Evolutionary conservation across 1,140 invertebrate genomes (phyloP), one percentile per base, ranked within the genome.

Genomic region (Laodelphax striatellus): DNA sequence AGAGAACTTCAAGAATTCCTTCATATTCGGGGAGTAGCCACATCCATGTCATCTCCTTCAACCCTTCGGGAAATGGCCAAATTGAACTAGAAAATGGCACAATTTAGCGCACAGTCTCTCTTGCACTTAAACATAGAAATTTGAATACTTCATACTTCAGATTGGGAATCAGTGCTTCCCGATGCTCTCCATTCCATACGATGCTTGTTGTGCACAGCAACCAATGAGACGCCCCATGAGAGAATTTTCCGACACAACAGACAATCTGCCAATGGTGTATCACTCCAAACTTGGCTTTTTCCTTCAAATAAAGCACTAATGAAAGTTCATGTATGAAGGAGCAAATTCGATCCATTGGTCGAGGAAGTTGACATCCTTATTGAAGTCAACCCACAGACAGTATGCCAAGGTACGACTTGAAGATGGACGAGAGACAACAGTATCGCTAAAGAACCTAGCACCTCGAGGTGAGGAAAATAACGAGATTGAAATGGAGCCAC

Each of bases 1-100:
- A 55, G 34, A 28, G 53, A 55, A 13, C 53, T 55, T 5, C 53
- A 55, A 19, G 53, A 55, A 17, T 55, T 55, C 16, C 34, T 55
- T 17, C 53, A 24, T 34, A 34, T 34, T 24, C 9, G 21, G 13
- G 53, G 53, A 52, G 46, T 52, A 24, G 46, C 46, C 46, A 52
- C 46, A 5, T 52, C 46, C 46, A 13, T 52, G 46, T 52, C 46
- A 24, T 21, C 34, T 6, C 21, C 53, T 28, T 55, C 28, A 21
- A 38, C 10, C 5, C 11, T 5, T 9, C 34, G 10, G 34, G 34
- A 38, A 38, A 38, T 38, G 34, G 34, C 11, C 11, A 13, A 38
- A 38, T 38, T 11, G 10, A 38, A 38, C 11, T 1, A 38, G 34
- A 38, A 38, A 9, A 13, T 38, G 34, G 34, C 10, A 11, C 34